Base-by-base conservation (phyloP, 2,797 vertebrate species). In the Clamator glandarius region DNA sequence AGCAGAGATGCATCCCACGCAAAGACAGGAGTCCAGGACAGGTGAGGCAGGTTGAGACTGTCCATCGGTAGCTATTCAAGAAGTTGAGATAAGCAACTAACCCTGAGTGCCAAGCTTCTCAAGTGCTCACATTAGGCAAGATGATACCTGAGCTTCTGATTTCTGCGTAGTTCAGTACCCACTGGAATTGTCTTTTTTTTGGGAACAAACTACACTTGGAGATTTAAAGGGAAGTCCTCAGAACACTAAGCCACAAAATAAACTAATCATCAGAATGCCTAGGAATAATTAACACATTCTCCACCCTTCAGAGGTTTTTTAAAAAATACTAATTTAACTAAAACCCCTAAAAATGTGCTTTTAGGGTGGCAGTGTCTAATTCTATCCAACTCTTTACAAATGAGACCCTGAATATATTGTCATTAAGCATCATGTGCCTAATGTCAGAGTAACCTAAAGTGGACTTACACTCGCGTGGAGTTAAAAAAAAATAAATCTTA, bases 391-490 rank as follows among this genome's bases (percentile, higher is more conserved):
- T 21, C 28, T 57, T 29, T 52, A 31, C 68, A 67, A 26, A 39
- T 8, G 21, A 84, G 89, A 24, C 46, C 54, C 36, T 17, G 28
- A 8, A 21, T 8, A 20, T 5, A 2, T 57, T 9, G 18, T 29
- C 72, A 59, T 24, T 51, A 3, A 76, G 19, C 20, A 9, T 4
- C 48, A 6, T 0, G 5, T 31, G n/a, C 8, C 50, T 19, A 5
- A 26, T 0, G 15, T 24, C 79, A 73, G 15, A 15, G 28, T 7
- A n/a, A 11, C 9, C 44, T 46, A 35, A 20, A 0, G 11, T 5
- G 51, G n/a, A 23, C 12, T 55, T 18, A 6, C 11, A 17, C 7
- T 15, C 26, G 35, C 1, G 0, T 0, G 2, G 19, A 20, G 6
- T 4, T 12, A 39, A 12, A 39, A 39, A 39, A 55, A 74, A 8